phyloP scores from a whole-genome alignment of 2,888 invertebrate genomes.

The Polymixis flavicincta region DNA sequence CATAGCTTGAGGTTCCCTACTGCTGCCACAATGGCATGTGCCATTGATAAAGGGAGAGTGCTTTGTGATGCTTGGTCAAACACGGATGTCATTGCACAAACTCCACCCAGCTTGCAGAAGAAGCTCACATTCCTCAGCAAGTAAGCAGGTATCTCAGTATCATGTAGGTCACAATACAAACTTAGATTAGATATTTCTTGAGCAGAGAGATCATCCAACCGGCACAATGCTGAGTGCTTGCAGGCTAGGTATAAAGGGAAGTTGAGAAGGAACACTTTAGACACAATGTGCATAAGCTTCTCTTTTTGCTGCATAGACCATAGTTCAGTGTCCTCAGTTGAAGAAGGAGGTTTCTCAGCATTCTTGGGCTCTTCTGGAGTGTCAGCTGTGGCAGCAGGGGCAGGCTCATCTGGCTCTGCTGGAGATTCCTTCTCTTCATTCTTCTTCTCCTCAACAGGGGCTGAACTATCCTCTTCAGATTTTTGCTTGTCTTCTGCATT shows the following conservation, averaged over 20 bases:
- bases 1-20: slow-evolving; percentile 98
- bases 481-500: slow-evolving; percentile 78
- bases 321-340: slow-evolving; percentile 83
- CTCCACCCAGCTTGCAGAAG: slow-evolving; percentile 97
- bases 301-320: slow-evolving; percentile 97
- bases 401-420: slow-evolving; percentile 70
- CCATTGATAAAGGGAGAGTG: slow-evolving; percentile 95
- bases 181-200: slow-evolving; percentile 95
- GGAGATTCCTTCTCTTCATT: slow-evolving; percentile 74
- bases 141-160: slow-evolving; percentile 97
- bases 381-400: slow-evolving; percentile 67
- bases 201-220: slow-evolving; percentile 95
- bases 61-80: slow-evolving; percentile 94
- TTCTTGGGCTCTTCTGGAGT: slow-evolving; percentile 74
- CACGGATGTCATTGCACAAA: slow-evolving; percentile 96
- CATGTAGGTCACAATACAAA: slow-evolving; percentile 97
- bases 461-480: slow-evolving; percentile 66
- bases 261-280: slow-evolving; percentile 96
- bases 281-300: slow-evolving; percentile 96
- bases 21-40: slow-evolving; percentile 97
- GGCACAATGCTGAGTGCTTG: slow-evolving; percentile 95
- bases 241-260: slow-evolving; percentile 97
- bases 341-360: slow-evolving; percentile 66
- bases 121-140: slow-evolving; percentile 97
- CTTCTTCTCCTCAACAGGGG: slow-evolving; percentile 72